Base-by-base conservation (phyloP, 2,113 vertebrate genomes). In the Myiopsitta monachus region DNA sequence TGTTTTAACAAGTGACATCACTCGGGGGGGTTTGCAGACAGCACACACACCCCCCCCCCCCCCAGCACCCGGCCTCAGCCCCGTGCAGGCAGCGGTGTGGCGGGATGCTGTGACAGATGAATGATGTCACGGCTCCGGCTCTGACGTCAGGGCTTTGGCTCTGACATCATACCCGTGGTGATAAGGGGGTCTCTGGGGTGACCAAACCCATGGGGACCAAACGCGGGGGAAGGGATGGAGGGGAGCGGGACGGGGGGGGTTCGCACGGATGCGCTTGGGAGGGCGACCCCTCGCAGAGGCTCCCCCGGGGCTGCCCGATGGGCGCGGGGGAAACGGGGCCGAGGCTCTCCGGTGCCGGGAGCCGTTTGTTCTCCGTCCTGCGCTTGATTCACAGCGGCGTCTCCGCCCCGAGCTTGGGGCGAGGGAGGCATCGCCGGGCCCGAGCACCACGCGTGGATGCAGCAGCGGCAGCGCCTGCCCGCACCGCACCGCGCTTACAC, bases 1-100 rank as follows among this genome's bases (percentile, higher is more conserved):
- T 59, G 30, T 84, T 66, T 49, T 28, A 90, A 51, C 44, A 74
- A 28, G 46, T 96, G 95, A 92, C 85, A 46, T 96, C 88, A 81
- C 39, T 26, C 5, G 1, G 46, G 63, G 41, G 41, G 64, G 73
- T n/a, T 1, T 22, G 28, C 44, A 22, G 43, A 41, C 39, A 41
- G 54, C 68, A 11, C n/a, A n/a, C n/a, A n/a, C n/a, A n/a, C 6
- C 9, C 3, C 52, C 52, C 28, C 52, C 31, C 39, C 5, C 13
- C 21, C 3, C 15, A 1, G 39, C 36, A 11, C 39, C 16, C 5
- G 2, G 36, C 61, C 69, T 30, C 8, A 5, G 54, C 15, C 17
- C 51, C 33, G 18, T 7, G 36, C 23, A 4, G 63, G 63, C 38
- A 38, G 41, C 3, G 4, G 30, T 4, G 1, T 4, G 43, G 22